Evolutionary conservation across 2,113 vertebrate genomes (phyloP), one percentile per base, ranked within the genome.

Genomic region (Carlito syrichta): DNA sequence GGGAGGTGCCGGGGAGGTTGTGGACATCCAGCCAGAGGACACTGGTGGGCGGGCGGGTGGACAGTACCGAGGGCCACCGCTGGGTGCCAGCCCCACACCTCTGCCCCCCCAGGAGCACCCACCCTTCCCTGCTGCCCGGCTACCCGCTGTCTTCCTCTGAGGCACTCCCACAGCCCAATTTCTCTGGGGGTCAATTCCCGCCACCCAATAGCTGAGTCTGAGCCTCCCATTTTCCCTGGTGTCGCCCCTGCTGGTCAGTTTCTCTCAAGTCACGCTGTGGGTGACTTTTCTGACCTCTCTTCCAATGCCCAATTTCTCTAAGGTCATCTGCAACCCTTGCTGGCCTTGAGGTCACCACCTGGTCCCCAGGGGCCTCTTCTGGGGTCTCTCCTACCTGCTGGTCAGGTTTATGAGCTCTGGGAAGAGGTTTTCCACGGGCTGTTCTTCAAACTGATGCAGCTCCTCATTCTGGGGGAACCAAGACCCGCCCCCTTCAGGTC

Each of bases 381-480:
- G 5, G 69, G 86, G 78, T 25, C 35, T 83, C 45, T 85, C 99
- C 97, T 71, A 99, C 99, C 99, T 99, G 98, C 99, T 99, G 71
- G 99, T 99, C 83, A 99, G 98, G 20, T 99, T 97, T 0, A 98
- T 99, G 17, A 99, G 99, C 93, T 99, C 99, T 19, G 99, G 99
- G 96, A 99, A 99, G 83, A 99, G 98, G 82, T 97, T 99, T 96
- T 99, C 99, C 87, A 99, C 99, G 0, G 99, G 99, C 96, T 99
- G 99, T 94, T 99, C 99, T 84, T 99, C 99, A 98, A 99, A 99
- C 98, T 99, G 99, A 94, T 99, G 99, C 45, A 99, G 98, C 9
- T 99, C 99, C 63, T 99, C 99, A 0, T 99, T 99, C 99, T 99
- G 98, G 56, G n/a, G 30, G 4, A 74, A 66, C 5, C 35, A 32